These are phyloP conservation scores for Andinoacara biseriatus DNA, from an alignment of 2,113 vertebrate species.

Conservation along the genomic window DNA sequence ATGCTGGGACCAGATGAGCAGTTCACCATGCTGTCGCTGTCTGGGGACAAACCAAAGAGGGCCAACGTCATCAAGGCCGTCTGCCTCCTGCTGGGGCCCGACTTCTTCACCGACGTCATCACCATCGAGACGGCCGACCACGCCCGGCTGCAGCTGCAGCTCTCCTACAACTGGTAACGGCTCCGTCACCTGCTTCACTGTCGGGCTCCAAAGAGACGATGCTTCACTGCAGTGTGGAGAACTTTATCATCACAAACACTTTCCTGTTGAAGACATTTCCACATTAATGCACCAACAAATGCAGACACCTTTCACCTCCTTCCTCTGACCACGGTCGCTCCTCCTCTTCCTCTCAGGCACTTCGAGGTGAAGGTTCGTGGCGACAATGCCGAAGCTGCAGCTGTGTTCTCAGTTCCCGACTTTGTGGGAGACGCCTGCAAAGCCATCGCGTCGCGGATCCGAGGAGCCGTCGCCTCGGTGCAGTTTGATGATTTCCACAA, in stretches of 20 bases:
- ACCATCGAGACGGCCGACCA: constrained; percentile 91
- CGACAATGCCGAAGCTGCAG: constrained; percentile 40
- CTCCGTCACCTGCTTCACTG: not conserved
- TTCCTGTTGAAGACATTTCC: not conserved
- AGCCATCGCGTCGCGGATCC: constrained; percentile 87
- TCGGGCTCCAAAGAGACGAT: not conserved
- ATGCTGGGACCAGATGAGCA: constrained; percentile 90
- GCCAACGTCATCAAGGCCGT: constrained; percentile 86
- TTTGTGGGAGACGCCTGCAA: constrained; percentile 91
- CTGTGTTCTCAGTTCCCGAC: constrained; percentile 87
- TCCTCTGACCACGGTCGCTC: not conserved
- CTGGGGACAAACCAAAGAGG: constrained; percentile 86
- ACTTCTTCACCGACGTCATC: constrained; percentile 92
- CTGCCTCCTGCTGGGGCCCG: constrained; percentile 89
- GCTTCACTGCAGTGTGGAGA: accelerated
- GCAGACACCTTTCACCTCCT: not conserved
- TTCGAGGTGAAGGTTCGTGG: constrained; percentile 79
- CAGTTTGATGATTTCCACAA: constrained; percentile 95
- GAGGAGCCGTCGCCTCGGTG: constrained; percentile 89
- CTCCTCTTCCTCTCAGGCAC: constrained; percentile 78
- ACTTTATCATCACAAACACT: too few relatives aligned
- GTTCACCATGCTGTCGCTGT: constrained; percentile 90
- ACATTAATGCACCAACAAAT: accelerated
- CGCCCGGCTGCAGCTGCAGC: constrained; percentile 90
- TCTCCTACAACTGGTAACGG: constrained; percentile 90